Percentiles rank a stretch among this genome's conserved stretches.
phyloP scores from a whole-genome alignment of 53 echinoderm and acorn worm species.

The Holothuria scabra region DNA sequence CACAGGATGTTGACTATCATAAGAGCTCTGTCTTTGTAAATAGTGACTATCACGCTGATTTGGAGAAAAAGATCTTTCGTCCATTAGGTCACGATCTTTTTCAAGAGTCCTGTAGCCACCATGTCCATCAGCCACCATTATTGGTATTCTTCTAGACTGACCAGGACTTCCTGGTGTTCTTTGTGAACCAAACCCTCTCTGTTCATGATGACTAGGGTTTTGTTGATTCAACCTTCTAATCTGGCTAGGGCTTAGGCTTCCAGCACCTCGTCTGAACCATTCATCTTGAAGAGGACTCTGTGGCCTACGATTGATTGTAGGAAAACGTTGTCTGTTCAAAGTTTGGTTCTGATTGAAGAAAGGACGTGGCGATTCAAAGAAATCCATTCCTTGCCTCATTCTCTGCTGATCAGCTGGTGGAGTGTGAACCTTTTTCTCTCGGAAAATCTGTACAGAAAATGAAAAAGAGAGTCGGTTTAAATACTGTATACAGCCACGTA shows the following conservation, averaged over 20 bases:
- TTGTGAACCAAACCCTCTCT: not conserved
- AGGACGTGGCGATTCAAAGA: slow-evolving; percentile 10
- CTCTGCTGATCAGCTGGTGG: slow-evolving; percentile 27
- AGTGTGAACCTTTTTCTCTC: slow-evolving; percentile 29
- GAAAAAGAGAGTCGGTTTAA: not conserved
- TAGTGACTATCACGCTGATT: not conserved
- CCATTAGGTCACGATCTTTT: not conserved
- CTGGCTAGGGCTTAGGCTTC: slow-evolving; percentile 15
- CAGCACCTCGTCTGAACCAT: slow-evolving; percentile 27
- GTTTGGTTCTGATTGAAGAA: slow-evolving; percentile 35
- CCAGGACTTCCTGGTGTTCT: slow-evolving; percentile 27
- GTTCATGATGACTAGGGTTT: not conserved
- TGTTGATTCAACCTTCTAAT: slow-evolving; percentile 13
- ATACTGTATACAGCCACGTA: no score
- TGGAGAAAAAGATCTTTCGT: not conserved
- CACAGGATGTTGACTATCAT: not conserved
- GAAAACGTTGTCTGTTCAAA: slow-evolving; percentile 41
- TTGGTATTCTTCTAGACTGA: slow-evolving; percentile 38
- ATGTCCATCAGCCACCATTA: slow-evolving; percentile 43
- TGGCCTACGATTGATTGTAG: slow-evolving; percentile 18
- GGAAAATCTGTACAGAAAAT: slow-evolving; percentile 12
- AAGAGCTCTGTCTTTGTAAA: not conserved
- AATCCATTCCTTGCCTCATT: slow-evolving; percentile 36
- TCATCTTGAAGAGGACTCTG: slow-evolving; percentile 1
- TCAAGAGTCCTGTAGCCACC: slow-evolving; percentile 41